A percentile compares a stretch with the other conserved stretches of the same genome.
phyloP scores from a whole-genome alignment of 2,113 vertebrate genomes.

The Oxyura jamaicensis region DNA sequence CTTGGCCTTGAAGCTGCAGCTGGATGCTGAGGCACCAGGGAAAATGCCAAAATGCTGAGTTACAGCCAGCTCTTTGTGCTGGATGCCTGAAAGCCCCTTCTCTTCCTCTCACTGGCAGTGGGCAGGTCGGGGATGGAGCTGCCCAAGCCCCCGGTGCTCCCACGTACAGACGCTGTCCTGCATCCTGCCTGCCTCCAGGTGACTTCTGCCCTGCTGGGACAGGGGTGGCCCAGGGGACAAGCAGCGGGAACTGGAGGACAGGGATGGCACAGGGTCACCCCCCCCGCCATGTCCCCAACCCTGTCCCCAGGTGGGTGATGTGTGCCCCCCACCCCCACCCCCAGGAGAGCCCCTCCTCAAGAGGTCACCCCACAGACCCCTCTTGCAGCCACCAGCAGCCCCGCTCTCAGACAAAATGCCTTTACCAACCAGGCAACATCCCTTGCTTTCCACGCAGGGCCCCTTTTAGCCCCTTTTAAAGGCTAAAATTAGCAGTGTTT shows the following conservation, averaged over 20 bases:
- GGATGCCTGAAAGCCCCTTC: neutral
- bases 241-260: neutral
- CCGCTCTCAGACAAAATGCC: neutral
- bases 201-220: neutral
- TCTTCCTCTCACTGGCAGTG: neutral
- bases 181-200: neutral
- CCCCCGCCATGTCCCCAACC: neutral
- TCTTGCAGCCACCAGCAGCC: neutral
- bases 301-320: neutral
- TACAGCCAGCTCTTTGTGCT: neutral
- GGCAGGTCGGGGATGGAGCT: neutral
- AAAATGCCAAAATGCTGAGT: neutral
- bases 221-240: neutral
- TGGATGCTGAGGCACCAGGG: neutral
- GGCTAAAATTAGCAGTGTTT: conserved; percentile 12
- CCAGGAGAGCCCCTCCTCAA: neutral
- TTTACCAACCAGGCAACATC: neutral
- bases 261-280: neutral
- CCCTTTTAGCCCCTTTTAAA: too few relatives aligned
- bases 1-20: neutral
- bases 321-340: neutral
- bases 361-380: neutral
- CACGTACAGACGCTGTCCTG: neutral
- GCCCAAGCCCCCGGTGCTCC: fast-evolving
- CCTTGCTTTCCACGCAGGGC: neutral